phyloP scores from a whole-genome alignment of 2,888 invertebrate species.

The Trissoscelio sp. region DNA sequence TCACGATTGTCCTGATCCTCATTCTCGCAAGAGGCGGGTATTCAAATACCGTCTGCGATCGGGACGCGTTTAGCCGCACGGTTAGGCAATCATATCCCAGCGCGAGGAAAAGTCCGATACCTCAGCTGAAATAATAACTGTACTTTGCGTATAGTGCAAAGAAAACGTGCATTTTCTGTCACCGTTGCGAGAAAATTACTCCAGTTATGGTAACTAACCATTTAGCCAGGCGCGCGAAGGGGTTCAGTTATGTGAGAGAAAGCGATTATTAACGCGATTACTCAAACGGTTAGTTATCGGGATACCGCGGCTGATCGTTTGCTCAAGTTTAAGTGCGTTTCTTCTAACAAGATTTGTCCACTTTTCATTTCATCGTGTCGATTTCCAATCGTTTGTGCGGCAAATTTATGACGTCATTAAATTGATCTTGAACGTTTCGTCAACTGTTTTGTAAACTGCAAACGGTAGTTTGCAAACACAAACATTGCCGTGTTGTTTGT shows the following conservation, averaged over 20 bases:
- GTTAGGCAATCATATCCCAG: constrained; percentile 77
- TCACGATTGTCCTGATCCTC: constrained; percentile 82
- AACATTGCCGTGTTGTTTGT: constrained; percentile 7
- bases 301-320: constrained; percentile 2
- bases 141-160: constrained; percentile 55
- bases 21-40: constrained; percentile 80
- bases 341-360: constrained; percentile 29
- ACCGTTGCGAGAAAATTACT: constrained; percentile 52
- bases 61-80: constrained; percentile 76
- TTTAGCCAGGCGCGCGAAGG: constrained; percentile 21
- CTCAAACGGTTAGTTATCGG: constrained; percentile 28
- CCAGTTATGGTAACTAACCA: constrained; percentile 52
- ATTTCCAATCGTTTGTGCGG: constrained; percentile 42
- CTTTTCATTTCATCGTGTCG: constrained; percentile 49
- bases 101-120: constrained; percentile 68
- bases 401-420: constrained; percentile 7
- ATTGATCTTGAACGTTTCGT: not conserved
- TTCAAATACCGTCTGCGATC: constrained; percentile 78
- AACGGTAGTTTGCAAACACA: not conserved
- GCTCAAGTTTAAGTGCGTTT: constrained; percentile 41
- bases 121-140: constrained; percentile 66
- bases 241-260: constrained; percentile 57
- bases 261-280: constrained; percentile 63
- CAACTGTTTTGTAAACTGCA: not conserved
- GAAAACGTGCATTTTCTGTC: constrained; percentile 36